These are phyloP conservation scores for Drosophila nasuta DNA, from an alignment of 1,140 invertebrate genomes.

Conservation along the genomic window DNA sequence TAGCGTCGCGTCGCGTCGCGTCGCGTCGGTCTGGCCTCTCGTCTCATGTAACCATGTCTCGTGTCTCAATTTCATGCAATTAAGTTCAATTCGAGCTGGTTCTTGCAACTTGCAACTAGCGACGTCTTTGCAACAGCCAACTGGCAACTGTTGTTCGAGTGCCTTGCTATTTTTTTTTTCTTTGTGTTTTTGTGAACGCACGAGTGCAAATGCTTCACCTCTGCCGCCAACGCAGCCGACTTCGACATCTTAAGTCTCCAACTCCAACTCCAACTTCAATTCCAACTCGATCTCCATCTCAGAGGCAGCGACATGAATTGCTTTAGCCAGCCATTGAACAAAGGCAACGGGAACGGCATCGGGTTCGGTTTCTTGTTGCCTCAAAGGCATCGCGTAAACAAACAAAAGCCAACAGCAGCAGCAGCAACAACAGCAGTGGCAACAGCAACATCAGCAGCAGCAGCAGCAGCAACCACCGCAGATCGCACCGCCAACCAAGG, in stretches of 20 bases:
- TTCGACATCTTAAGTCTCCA: not conserved
- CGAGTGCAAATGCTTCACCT: slow-evolving; percentile 49
- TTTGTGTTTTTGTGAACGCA: slow-evolving; percentile 56
- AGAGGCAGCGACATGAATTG: slow-evolving; percentile 2
- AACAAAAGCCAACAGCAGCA: slow-evolving; percentile 56
- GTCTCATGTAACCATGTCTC: slow-evolving; percentile 44
- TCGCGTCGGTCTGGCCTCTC: not conserved
- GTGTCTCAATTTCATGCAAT: slow-evolving; percentile 77
- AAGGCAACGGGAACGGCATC: slow-evolving; percentile 40
- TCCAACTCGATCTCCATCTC: not conserved
- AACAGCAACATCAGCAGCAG: slow-evolving; percentile 10
- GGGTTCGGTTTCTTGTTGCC: slow-evolving; percentile 48
- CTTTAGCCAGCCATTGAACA: slow-evolving; percentile 51
- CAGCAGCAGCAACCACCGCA: slow-evolving; percentile 31
- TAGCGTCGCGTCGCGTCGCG: not conserved
- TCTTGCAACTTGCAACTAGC: slow-evolving; percentile 27
- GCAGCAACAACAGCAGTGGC: slow-evolving; percentile 27
- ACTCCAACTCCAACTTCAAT: not conserved
- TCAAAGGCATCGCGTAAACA: slow-evolving; percentile 48
- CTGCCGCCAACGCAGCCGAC: not conserved
- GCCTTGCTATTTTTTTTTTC: slow-evolving; percentile 15
- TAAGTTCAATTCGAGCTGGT: slow-evolving; percentile 71
- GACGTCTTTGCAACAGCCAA: slow-evolving; percentile 10
- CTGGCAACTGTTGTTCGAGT: slow-evolving; percentile 54
- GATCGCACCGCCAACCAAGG: slow-evolving; percentile 36